phyloP scores from a whole-genome alignment of 2,797 vertebrate species.

The Enteromius anoplus region DNA sequence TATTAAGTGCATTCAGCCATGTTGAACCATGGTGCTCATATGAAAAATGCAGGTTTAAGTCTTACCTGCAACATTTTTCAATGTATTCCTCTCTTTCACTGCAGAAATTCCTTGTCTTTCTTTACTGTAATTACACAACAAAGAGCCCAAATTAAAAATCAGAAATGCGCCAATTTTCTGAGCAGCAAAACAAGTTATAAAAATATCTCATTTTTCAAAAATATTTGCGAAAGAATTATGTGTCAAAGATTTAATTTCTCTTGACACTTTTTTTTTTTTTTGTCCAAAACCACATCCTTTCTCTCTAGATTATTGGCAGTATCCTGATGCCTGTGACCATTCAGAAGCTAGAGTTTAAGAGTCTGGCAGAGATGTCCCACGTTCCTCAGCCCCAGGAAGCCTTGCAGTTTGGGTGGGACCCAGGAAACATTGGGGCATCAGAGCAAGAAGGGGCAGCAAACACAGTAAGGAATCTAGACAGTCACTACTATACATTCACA shows the following conservation, averaged over 20 bases:
- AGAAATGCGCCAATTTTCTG: not conserved
- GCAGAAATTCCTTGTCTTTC: not conserved
- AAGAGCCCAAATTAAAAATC: not conserved
- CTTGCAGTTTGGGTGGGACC: constrained; percentile 81
- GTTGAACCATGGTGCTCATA: not conserved
- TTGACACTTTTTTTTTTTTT: not conserved
- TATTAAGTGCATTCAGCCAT: too few species aligned
- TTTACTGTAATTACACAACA: not conserved
- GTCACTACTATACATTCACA: not conserved
- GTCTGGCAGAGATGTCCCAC: constrained; percentile 97
- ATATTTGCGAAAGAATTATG: not conserved
- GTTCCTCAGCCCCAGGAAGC: constrained; percentile 90
- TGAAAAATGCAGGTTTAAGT: constrained; percentile 5
- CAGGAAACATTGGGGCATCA: constrained; percentile 40
- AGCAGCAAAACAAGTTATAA: not conserved
- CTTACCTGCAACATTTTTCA: not conserved
- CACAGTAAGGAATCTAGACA: constrained; percentile 47
- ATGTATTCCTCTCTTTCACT: not conserved
- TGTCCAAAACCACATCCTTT: constrained; percentile 6
- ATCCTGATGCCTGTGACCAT: constrained; percentile 92
- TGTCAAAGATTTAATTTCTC: not conserved
- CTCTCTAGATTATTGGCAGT: constrained; percentile 86
- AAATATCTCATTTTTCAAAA: not conserved
- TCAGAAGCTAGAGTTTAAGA: constrained; percentile 95
- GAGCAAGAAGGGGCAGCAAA: constrained; percentile 30